phyloP scores from a whole-genome alignment of 2,113 vertebrate genomes.

The Addax nasomaculatus region DNA sequence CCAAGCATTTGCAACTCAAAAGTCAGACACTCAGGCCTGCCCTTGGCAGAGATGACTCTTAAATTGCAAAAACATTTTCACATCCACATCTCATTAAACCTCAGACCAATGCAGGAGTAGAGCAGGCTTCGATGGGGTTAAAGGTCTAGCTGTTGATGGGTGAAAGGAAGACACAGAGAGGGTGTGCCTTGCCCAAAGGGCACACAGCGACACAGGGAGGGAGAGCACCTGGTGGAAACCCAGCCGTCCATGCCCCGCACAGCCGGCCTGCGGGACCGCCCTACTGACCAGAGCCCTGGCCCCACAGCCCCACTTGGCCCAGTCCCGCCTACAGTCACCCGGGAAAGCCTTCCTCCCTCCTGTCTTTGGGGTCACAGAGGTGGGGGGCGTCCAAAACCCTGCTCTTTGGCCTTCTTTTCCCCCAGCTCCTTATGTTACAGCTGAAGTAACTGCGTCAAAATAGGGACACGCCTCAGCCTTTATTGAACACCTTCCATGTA shows the following conservation, averaged over 20 bases:
- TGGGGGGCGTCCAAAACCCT: no score
- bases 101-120: neutral
- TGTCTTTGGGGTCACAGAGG: neutral
- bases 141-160: neutral
- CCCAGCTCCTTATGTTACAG: neutral
- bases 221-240: neutral
- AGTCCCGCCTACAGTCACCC: neutral
- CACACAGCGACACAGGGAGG: neutral
- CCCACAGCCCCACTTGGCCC: neutral
- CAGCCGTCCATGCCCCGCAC: rapidly evolving
- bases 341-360: neutral
- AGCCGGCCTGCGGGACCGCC: neutral
- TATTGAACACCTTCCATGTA: neutral
- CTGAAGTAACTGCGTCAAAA: neutral
- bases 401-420: neutral
- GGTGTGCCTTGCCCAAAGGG: neutral
- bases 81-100: neutral
- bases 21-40: neutral
- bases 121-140: neutral
- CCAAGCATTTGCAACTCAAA: neutral
- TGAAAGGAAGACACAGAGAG: neutral
- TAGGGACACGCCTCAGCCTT: neutral
- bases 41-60: neutral
- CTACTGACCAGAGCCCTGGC: neutral
- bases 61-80: neutral